Percentiles rank a stretch among this genome's conserved stretches.
phyloP scores from a whole-genome alignment of 2,113 vertebrate species.

The Gymnarchus niloticus region DNA sequence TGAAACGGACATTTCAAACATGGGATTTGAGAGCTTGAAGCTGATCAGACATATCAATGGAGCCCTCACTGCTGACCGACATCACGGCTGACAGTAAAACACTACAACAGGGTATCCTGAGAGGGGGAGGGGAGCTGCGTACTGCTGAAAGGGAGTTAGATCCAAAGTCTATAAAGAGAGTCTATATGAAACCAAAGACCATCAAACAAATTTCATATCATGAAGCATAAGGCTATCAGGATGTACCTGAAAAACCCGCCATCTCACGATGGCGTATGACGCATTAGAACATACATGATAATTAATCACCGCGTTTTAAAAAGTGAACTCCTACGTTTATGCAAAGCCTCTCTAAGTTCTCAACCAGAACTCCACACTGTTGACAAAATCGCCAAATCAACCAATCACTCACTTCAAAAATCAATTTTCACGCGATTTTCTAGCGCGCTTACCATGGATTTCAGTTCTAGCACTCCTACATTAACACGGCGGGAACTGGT shows the following conservation, averaged over 20 bases:
- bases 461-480: neutral
- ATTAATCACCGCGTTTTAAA: neutral
- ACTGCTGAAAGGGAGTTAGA: neutral
- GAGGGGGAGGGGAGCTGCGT: neutral
- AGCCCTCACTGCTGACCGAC: neutral
- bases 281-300: neutral
- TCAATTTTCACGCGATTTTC: neutral
- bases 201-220: neutral
- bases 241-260: no score
- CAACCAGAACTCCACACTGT: neutral
- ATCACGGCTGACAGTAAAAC: neutral
- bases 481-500: no score
- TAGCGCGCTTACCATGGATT: neutral
- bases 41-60: neutral
- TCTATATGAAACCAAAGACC: conserved; percentile 2
- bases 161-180: neutral
- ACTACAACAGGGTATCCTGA: neutral
- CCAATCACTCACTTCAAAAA: neutral
- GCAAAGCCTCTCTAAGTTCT: neutral
- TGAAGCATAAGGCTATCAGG: no score
- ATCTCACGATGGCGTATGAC: neutral
- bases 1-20: neutral
- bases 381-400: neutral
- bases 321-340: no score
- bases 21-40: no score